Conservation (phyloP, 1,140 invertebrate species). For the Phortica variegata region DNA sequence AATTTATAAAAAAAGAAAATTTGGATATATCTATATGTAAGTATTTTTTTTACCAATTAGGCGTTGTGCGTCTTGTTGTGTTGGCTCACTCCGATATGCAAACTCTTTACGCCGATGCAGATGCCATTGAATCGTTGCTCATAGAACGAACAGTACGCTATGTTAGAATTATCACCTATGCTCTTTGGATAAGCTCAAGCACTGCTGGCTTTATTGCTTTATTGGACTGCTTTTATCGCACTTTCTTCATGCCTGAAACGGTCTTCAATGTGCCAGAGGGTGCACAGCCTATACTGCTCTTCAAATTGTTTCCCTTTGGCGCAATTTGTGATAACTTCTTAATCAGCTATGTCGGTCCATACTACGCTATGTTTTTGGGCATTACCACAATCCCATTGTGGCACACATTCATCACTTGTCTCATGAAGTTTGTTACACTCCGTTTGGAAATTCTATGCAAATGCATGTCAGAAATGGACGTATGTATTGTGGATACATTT, state of each 20-base stretch:
- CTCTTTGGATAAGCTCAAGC: slow-evolving; percentile 37
- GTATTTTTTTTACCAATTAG: slow-evolving; percentile 5
- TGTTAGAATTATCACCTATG: slow-evolving; percentile 26
- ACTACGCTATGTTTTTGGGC: slow-evolving; percentile 33
- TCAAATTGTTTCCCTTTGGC: slow-evolving; percentile 37
- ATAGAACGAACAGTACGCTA: slow-evolving; percentile 19
- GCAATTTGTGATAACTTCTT: slow-evolving; percentile 38
- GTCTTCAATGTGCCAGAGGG: slow-evolving; percentile 36
- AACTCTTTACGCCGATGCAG: slow-evolving; percentile 12
- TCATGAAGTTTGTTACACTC: slow-evolving; percentile 40
- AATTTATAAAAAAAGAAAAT: too few relatives aligned
- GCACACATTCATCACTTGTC: slow-evolving; percentile 46
- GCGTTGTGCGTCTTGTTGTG: slow-evolving; percentile 25
- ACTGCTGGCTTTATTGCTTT: slow-evolving; percentile 37
- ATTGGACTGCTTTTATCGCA: slow-evolving; percentile 39
- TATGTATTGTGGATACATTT: slow-evolving; percentile 3
- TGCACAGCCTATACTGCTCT: slow-evolving; percentile 34
- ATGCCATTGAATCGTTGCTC: slow-evolving; percentile 23
- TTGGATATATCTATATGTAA: background rate
- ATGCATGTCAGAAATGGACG: slow-evolving; percentile 32
- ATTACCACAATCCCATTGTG: slow-evolving; percentile 44
- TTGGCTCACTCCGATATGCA: slow-evolving; percentile 21
- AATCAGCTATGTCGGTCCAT: slow-evolving; percentile 37
- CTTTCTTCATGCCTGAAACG: slow-evolving; percentile 29
- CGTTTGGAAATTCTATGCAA: slow-evolving; percentile 33